These are phyloP conservation scores for Acronicta alni DNA, from an alignment of 2,888 invertebrate species.

Conservation along the genomic window DNA sequence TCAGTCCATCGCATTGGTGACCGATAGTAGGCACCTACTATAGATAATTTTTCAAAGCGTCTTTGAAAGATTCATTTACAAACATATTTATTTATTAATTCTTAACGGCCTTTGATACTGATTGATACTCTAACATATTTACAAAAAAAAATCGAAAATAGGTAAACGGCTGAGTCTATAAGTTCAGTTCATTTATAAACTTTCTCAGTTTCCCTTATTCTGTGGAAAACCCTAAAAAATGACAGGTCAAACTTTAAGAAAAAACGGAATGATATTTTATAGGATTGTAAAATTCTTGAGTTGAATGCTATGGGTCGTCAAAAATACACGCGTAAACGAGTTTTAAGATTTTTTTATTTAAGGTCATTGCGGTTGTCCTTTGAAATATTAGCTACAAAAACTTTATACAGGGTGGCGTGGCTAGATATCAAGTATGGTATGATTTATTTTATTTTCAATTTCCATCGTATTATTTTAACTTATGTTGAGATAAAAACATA, in stretches of 20 bases:
- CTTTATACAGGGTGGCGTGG: constrained; percentile 11
- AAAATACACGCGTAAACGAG: constrained; percentile 34
- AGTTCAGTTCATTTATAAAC: constrained; percentile 25
- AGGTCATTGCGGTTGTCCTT: constrained; percentile 13
- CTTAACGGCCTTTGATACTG: too few species aligned
- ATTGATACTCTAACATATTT: neutral
- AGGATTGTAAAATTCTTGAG: constrained; percentile 47
- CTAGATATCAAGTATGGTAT: neutral
- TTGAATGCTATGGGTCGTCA: constrained; percentile 53
- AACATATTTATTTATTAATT: too few species aligned
- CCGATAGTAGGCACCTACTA: too few species aligned
- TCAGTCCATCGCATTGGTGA: too few species aligned
- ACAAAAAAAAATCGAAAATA: too few species aligned
- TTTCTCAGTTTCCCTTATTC: constrained; percentile 20
- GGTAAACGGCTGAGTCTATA: constrained; percentile 19
- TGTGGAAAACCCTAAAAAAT: constrained; percentile 17
- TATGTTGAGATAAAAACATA: too few species aligned
- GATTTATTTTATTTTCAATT: too few species aligned
- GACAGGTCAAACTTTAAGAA: constrained; percentile 22
- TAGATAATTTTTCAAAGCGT: too few species aligned
- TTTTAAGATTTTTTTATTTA: constrained; percentile 30
- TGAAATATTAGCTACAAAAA: constrained; percentile 15
- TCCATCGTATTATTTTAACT: too few species aligned
- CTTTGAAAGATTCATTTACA: too few species aligned
- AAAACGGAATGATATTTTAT: constrained; percentile 43